These are phyloP conservation scores for Poecilia picta DNA, from an alignment of 2,797 vertebrate genomes.

Conservation along the genomic window DNA sequence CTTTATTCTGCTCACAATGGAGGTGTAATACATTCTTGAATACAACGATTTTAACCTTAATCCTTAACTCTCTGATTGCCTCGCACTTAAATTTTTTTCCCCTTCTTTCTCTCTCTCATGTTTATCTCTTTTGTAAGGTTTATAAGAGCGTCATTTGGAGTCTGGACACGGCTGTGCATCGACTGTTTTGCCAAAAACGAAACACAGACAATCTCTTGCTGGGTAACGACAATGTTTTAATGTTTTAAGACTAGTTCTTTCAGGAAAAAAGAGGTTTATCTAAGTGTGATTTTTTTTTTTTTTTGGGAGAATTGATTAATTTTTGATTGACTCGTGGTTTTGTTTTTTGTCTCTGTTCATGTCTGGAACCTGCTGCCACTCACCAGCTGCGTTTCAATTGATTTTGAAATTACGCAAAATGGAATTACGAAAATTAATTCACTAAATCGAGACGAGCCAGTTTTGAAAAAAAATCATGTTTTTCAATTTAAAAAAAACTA, in stretches of 20 bases:
- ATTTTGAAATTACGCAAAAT: too few species aligned
- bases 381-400: too few species aligned
- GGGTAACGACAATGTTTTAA: slow-evolving; percentile 76
- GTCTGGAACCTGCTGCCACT: background rate
- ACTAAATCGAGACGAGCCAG: too few species aligned
- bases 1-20: background rate
- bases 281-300: background rate
- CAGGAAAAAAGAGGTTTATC: slow-evolving; percentile 19
- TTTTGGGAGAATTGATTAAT: background rate
- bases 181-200: slow-evolving; percentile 83
- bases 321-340: slow-evolving; percentile 1
- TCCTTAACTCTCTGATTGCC: slow-evolving; percentile 25
- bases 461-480: too few species aligned
- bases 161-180: slow-evolving; percentile 82
- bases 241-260: slow-evolving; percentile 14
- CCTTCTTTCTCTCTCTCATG: background rate
- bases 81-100: slow-evolving; percentile 9
- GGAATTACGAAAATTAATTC: too few species aligned
- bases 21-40: slow-evolving; percentile 31
- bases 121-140: slow-evolving; percentile 79
- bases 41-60: slow-evolving; percentile 22
- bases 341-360: background rate
- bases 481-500: too few species aligned
- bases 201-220: slow-evolving; percentile 82
- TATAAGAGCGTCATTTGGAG: slow-evolving; percentile 85